Evolutionary conservation across 2,113 vertebrate genomes (phyloP).

Genomic region (Hystrix brachyura): DNA sequence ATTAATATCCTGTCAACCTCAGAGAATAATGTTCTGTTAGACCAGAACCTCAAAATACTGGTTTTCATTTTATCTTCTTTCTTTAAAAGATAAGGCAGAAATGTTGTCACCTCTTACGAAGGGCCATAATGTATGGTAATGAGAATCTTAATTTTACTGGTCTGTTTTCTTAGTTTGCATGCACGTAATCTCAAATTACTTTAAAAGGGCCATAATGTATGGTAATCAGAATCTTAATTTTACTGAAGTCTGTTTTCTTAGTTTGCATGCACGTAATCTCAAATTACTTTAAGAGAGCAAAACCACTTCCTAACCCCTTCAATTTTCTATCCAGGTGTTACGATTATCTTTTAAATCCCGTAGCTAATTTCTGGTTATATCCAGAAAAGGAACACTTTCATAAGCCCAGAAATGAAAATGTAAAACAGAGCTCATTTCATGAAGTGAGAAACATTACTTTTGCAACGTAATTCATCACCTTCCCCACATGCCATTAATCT

Average conservation of each 20-base stretch:
- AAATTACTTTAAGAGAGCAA: neutral
- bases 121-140: fast-evolving
- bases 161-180: neutral
- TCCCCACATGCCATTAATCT: neutral
- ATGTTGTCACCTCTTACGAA: neutral
- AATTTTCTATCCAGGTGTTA: too few relatives aligned
- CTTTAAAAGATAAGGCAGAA: neutral
- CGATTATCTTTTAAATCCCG: neutral
- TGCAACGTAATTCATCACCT: neutral
- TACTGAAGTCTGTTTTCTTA: neutral
- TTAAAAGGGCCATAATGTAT: neutral
- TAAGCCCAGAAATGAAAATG: neutral
- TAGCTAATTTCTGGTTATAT: neutral
- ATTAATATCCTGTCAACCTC: neutral
- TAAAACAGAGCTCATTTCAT: neutral
- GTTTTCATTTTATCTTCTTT: neutral
- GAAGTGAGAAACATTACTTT: neutral
- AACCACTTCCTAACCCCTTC: neutral
- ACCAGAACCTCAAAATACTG: neutral
- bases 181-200: neutral
- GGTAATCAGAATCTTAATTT: neutral
- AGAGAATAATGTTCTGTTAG: neutral
- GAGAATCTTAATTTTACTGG: neutral
- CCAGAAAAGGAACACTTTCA: neutral
- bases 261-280: fast-evolving